These are phyloP conservation scores for Phacellophora camtschatica DNA, from an alignment of 30 jellyfish, hydroid and myxozoan genomes.

Conservation along the genomic window DNA sequence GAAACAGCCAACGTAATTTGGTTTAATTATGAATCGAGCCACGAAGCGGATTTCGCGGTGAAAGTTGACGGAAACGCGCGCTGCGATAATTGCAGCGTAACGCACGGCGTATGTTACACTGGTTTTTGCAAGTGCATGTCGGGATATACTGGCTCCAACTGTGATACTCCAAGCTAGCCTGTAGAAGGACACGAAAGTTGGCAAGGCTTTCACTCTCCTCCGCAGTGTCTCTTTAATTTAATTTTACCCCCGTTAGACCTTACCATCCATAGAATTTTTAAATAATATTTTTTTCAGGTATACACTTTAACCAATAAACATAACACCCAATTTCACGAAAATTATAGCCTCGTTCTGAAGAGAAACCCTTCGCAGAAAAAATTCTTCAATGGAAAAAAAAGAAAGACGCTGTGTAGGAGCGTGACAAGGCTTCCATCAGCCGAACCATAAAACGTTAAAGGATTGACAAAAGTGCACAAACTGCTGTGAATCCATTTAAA, in stretches of 20 bases:
- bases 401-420: no score
- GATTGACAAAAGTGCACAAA: no score
- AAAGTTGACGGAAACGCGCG: slow-evolving; percentile 79
- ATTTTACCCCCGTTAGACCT: no score
- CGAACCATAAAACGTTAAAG: no score
- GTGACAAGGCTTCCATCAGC: no score
- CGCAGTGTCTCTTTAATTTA: background rate
- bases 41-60: slow-evolving; percentile 77
- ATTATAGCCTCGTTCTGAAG: no score
- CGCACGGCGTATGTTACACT: slow-evolving; percentile 90
- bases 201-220: background rate
- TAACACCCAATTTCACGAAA: background rate
- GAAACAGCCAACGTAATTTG: slow-evolving; percentile 75
- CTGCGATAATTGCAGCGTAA: slow-evolving; percentile 86
- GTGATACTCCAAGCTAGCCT: slow-evolving; percentile 51
- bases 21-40: slow-evolving; percentile 82
- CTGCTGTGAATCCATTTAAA: no score
- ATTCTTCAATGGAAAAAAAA: no score
- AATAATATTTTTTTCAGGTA: no score
- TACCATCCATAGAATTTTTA: no score
- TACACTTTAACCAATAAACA: background rate
- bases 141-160: slow-evolving; percentile 80
- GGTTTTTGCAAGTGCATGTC: slow-evolving; percentile 88
- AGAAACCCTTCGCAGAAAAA: no score
- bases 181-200: background rate